Base-by-base conservation (phyloP, 2,797 vertebrate species). In the Apodemus agrarius region DNA sequence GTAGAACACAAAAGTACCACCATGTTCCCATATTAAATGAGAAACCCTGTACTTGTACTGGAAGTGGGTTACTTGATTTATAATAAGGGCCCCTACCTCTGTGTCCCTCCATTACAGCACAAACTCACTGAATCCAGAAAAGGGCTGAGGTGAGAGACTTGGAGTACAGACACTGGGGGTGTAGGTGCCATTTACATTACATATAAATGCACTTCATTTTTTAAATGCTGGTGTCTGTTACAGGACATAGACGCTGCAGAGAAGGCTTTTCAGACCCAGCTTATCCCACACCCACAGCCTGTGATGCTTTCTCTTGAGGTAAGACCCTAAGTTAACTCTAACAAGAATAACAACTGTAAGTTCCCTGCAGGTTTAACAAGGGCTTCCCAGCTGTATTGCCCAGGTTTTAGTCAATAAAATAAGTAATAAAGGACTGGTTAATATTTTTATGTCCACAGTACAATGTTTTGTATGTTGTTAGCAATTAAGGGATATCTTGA, bases 281-380 rank as follows among this genome's bases (percentile, higher is more conserved):
- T 74, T 3, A 40, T 61, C 89, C 89, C 97, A 72, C 96, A 97
- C 89, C 98, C 98, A 90, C 98, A 97, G 79, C 98, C 99, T 0
- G 94, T 98, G 89, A 91, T 99, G 91, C 96, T 98, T 97, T 98
- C 98, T 96, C 98, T 99, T 86, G 98, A 99, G 99, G 99, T 99
- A 98, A 98, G 97, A 95, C 8, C 72, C 75, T 80, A 83, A 82
- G 83, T 26, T 52, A 69, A 86, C 43, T 52, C 26, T 46, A 46
- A 63, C 4, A 6, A 43, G 26, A 54, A 57, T 52, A 94, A 83
- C 82, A 69, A 49, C 81, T 40, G 1, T 94, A 40, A 69, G 4
- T 52, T 52, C 8, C 82, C 49, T 40, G 5, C 4, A 6, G 37
- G 0, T 69, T 84, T 65, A 78, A 26, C 10, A n/a, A 29, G 43